phyloP scores from a whole-genome alignment of 2,113 vertebrate species.

The Corapipo altera region DNA sequence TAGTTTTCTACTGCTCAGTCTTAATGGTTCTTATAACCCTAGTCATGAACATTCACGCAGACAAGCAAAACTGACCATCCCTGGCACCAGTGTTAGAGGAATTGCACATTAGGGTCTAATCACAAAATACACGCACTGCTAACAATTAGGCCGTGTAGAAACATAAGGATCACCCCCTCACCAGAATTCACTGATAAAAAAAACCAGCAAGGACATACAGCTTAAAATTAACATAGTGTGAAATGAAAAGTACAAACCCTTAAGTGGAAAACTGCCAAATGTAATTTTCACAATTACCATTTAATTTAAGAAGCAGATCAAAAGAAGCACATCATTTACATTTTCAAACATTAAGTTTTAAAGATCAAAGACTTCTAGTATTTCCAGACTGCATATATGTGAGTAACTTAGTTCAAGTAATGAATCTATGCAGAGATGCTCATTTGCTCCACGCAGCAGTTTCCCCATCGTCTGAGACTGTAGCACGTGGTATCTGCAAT shows the following conservation, averaged over 20 bases:
- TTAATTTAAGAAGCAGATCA: conserved; percentile 63
- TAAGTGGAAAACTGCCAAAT: conserved; percentile 30
- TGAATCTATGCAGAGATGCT: conserved; percentile 6
- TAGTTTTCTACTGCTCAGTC: not conserved
- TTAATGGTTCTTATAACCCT: not conserved
- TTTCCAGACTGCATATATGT: conserved; percentile 6
- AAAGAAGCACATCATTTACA: conserved; percentile 55
- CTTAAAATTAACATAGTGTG: conserved; percentile 4
- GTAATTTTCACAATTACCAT: conserved; percentile 63
- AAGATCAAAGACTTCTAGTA: conserved; percentile 51
- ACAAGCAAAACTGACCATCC: not conserved
- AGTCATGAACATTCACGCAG: not conserved
- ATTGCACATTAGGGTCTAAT: not conserved
- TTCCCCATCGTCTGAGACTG: not conserved
- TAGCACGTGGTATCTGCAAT: not conserved
- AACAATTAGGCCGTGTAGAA: not conserved
- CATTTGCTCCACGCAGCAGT: not conserved
- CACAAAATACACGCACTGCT: not conserved
- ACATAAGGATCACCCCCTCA: not conserved
- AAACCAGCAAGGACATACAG: not conserved
- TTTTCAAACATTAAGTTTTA: conserved; percentile 55
- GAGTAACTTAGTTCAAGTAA: not conserved
- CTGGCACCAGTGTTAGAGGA: not conserved
- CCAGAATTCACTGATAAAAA: not conserved
- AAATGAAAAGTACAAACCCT: conserved; percentile 13